Percentiles rank a stretch among this genome's conserved stretches.
Evolutionary conservation across 2,113 vertebrate species (phyloP).

Genomic region (Smithornis capensis): DNA sequence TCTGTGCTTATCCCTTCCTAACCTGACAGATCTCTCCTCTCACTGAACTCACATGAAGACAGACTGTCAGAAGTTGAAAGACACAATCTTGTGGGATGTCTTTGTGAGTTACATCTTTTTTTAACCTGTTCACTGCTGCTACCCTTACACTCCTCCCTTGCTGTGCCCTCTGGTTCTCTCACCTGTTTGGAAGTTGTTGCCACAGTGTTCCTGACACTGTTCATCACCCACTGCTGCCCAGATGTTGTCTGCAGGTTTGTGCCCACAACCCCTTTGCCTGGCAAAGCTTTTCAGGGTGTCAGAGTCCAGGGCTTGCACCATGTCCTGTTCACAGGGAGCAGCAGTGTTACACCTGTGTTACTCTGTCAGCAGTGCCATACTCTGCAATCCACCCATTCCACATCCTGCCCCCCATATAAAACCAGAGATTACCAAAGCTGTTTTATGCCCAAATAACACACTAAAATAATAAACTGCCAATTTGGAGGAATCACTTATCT

Average conservation of each 20-base stretch:
- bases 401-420: neutral
- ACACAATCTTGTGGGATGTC: neutral
- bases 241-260: neutral
- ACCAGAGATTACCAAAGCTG: too few relatives aligned
- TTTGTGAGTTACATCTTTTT: neutral
- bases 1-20: neutral
- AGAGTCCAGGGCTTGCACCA: constrained; percentile 72
- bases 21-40: neutral
- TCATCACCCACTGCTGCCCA: neutral
- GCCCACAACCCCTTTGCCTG: neutral
- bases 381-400: neutral
- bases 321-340: constrained; percentile 70
- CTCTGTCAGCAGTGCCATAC: neutral
- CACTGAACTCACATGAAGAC: neutral
- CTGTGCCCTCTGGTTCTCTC: neutral
- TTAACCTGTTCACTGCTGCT: neutral
- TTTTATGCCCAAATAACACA: neutral
- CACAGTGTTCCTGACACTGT: neutral
- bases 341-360: neutral
- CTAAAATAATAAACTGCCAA: neutral
- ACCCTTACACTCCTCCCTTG: neutral
- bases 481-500: neutral
- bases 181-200: constrained; percentile 38
- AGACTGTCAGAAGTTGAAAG: neutral
- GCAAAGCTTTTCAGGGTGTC: constrained; percentile 59